Percentiles rank a stretch among this genome's conserved stretches.
Evolutionary conservation across 2,797 vertebrate species (phyloP).

Genomic region (Molossus alvarezi): DNA sequence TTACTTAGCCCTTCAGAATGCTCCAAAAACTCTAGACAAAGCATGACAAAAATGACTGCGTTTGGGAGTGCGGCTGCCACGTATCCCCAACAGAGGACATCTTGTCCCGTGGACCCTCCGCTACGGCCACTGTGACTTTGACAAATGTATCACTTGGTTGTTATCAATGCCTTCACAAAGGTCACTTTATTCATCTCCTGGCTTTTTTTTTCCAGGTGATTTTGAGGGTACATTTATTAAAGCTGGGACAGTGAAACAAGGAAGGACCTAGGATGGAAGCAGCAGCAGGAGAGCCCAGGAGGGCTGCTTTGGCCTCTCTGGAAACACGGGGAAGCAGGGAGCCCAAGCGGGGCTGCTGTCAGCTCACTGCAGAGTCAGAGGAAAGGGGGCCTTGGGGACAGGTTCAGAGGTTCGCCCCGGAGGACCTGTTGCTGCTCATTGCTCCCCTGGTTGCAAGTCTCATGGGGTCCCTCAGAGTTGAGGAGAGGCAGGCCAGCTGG

Average conservation of each 20-base stretch:
- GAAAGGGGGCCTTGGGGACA: not conserved
- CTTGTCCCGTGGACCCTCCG: not conserved
- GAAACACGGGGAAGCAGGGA: not conserved
- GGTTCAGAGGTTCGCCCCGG: not conserved
- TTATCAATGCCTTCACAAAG: not conserved
- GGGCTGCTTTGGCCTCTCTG: not conserved
- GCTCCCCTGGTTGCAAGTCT: not conserved
- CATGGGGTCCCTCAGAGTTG: not conserved
- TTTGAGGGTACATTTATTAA: not conserved
- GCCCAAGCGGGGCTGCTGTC: not conserved
- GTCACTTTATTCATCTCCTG: not conserved
- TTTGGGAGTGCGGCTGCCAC: not conserved
- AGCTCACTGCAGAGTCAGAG: not conserved
- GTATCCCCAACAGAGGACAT: not conserved
- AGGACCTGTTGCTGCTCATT: not conserved
- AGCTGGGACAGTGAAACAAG: not conserved
- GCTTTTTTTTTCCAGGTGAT: not conserved
- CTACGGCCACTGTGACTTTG: not conserved
- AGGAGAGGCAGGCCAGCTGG: not conserved
- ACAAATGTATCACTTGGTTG: not conserved
- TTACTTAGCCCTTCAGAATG: conserved; percentile 82
- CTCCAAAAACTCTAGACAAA: conserved; percentile 49
- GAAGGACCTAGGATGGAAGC: not conserved
- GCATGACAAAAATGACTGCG: not conserved
- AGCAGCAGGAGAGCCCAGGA: not conserved